Evolutionary conservation across 2,113 vertebrate species (phyloP), one percentile per base, ranked within the genome.

Genomic region (Meleagris gallopavo): DNA sequence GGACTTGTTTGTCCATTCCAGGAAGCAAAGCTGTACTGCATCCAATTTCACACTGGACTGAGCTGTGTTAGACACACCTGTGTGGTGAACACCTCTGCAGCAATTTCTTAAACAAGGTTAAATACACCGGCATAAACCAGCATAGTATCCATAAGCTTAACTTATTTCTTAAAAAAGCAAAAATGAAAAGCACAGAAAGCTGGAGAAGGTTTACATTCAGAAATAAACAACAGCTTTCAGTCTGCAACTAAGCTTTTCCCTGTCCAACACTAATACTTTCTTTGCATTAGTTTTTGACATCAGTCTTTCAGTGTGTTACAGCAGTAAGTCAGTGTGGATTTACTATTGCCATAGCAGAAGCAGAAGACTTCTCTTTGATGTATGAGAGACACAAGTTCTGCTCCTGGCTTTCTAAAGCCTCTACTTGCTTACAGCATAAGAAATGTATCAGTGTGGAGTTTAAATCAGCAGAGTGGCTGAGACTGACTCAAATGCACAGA

Each of bases 391-490:
- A 30, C 20, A 43, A 24, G 21, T 67, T 86, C 52, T 93, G 87
- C 43, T 61, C 13, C 67, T 24, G 34, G 60, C 9, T 89, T 43
- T 74, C 38, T 72, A 72, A 83, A 95, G 55, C 15, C 54, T 81
- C 79, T 83, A 79, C 77, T 84, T 83, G 89, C 72, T 72, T 90
- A 48, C 60, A 89, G 84, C 80, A 75, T 58, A 73, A 93, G 92
- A 76, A 76, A 43, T 54, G 13, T 48, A 50, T 86, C 61, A 75
- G 66, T 83, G 84, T 88, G 71, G 36, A 54, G 78, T 89, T 61
- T 87, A 90, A 74, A 94, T 75, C 71, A 87, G 88, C 30, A 46
- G 69, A 83, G 88, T 82, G 83, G 46, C 65, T 86, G 83, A 85
- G 66, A 81, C n/a, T 70, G 80, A 92, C 62, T 79, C 5, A 0